Evolutionary conservation across 2,888 invertebrate species (phyloP), one percentile per base, ranked within the genome.

Genomic region (Mechanitis mazaeus): DNA sequence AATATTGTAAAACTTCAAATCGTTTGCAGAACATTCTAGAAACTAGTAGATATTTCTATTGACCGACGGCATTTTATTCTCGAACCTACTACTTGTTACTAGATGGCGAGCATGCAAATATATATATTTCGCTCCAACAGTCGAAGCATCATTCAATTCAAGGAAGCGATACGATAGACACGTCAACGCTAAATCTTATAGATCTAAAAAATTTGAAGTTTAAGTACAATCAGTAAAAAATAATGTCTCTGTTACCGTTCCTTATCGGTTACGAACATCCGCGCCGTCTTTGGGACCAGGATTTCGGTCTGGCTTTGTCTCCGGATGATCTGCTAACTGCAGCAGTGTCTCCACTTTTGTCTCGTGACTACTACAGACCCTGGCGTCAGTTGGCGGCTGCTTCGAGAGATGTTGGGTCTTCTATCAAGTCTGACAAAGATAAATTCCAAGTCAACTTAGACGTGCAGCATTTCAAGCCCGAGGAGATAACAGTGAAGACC

Each of bases 401-500:
- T 1, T 79, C 82, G 46, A 81, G 81, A 55, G 91, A 91, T 69
- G 75, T 91, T 55, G 90, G 86, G 1, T 91, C 90, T 20, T 89
- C 81, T 60, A 86, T 93, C 60, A 83, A 88, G 33, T 74, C 83
- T 9, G 92, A 92, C 72, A 91, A 92, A 56, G 92, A 92, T 66
- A 92, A 92, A 65, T 94, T 92, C 72, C 92, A 93, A 73, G 92
- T 94, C 3, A 92, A 91, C 69, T 81, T 95, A 73, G 95, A 95
- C 74, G 94, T 95, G 3, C 92, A 93, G 67, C 94, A 95, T 64
- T 95, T 95, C 72, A 81, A 91, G 3, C 95, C 95, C 0, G 92
- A 93, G 56, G 95, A 96, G 75, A 92, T 96, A 54, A 88, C 91
- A 0, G 95, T 96, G 0, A 95, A 94, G 79, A 94, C 94, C 0